Evolutionary conservation across 2,888 invertebrate species (phyloP), one percentile per base, ranked within the genome.

Genomic region (Spatulosminthurus flaviceps): DNA sequence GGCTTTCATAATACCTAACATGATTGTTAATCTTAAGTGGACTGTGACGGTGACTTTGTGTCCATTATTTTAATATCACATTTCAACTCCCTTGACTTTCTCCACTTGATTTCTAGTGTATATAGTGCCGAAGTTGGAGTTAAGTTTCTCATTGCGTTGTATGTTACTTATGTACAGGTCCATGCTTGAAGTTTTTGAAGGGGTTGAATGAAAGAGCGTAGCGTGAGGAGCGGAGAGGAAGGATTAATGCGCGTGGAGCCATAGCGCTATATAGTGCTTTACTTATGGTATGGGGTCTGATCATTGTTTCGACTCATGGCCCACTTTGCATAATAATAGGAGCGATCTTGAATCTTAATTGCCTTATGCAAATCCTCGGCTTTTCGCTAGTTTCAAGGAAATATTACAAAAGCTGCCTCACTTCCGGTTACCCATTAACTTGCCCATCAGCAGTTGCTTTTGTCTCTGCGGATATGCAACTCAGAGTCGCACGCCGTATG

Each of bases 241-340:
- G 67, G 67, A 51, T 51, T 51, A 51, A 51, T n/a, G n/a, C 7
- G 51, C 51, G 51, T 51, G 51, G 5, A 11, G 51, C 51, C 34
- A 26, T n/a, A n/a, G n/a, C 7, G 61, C 61, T 21, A n/a, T 61
- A 16, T 66, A 4, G 26, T 66, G 11, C 24, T 16, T 2, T 67
- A 4, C 67, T 29, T 28, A 67, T 67, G 67, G 19, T 5, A n/a
- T n/a, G 26, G 28, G 13, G 28, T 67, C 21, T 64, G 24, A 67
- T n/a, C 51, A 77, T 77, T 77, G 77, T 77, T 70, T 67, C 70
- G 19, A 29, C 28, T 28, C 60, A 77, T 51, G 34, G 26, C 51
- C 64, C 64, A 43, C 71, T 80, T 78, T 80, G 76, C 80, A 80
- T 80, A 71, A 80, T 78, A 80, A 80, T 80, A 71, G 80, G 61